Conservation (phyloP, 2,888 invertebrate genomes). For the Cheilosia scutellata region DNA sequence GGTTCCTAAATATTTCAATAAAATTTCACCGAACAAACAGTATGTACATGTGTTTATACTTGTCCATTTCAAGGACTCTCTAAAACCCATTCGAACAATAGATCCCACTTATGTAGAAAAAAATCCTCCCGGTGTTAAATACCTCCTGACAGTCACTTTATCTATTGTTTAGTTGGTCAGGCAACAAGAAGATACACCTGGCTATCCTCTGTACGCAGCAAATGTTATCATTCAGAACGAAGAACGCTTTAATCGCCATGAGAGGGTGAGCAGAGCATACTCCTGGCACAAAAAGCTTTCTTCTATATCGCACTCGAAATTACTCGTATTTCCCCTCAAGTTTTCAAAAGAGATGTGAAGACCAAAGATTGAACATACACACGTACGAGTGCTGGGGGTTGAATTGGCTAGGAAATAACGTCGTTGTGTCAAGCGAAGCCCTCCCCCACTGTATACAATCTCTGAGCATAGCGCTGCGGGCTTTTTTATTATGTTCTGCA, state of each 20-base stretch:
- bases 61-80: no score
- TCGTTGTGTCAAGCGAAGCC: slow-evolving; percentile 33
- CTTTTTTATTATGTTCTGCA: slow-evolving; percentile 71
- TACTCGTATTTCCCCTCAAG: slow-evolving; percentile 42
- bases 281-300: slow-evolving; percentile 49
- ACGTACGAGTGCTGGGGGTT: slow-evolving; percentile 14
- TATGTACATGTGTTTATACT: no score
- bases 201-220: slow-evolving; percentile 15
- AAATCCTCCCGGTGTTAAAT: no score
- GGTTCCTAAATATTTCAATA: no score
- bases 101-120: no score
- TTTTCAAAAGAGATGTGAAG: slow-evolving; percentile 15
- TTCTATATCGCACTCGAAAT: slow-evolving; percentile 2
- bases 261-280: slow-evolving; percentile 2
- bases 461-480: slow-evolving; percentile 63
- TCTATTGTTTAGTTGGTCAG: slow-evolving; percentile 43
- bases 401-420: slow-evolving; percentile 36
- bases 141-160: slow-evolving; percentile 19
- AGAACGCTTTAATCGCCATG: slow-evolving; percentile 62
- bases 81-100: no score
- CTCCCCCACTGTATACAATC: slow-evolving; percentile 23
- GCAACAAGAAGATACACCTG: slow-evolving; percentile 19
- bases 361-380: neutral
- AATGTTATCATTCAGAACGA: slow-evolving; percentile 62
- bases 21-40: no score